Base-by-base conservation (phyloP, 2,797 vertebrate species). In the Rachycentron canadum region DNA sequence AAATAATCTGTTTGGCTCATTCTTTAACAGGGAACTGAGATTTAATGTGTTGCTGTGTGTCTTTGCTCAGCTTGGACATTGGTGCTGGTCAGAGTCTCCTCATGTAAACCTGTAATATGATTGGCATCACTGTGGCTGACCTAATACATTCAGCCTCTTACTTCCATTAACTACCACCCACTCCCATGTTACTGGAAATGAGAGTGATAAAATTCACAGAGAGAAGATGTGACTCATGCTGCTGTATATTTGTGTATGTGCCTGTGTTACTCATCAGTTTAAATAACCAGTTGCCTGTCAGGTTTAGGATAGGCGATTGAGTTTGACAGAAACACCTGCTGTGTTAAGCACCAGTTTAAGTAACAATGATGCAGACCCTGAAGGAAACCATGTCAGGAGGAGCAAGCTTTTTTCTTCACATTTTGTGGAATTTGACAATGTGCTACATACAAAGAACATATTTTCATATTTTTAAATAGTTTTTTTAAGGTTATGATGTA, bases 1-100 rank as follows among this genome's bases (percentile, higher is more conserved):
- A 79, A 78, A 78, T 70, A 79, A 86, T 81, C 26, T 28, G n/a
- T 75, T 79, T 77, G 74, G 45, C 67, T 81, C 63, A 36, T 25
- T 66, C 65, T 65, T 26, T 72, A 36, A 56, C 5, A 5, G 23
- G 43, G 32, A 59, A 59, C 52, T 38, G 28, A 66, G 59, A 75
- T 69, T 43, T 60, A 26, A 75, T 58, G 45, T 36, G 45, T 28
- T 52, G 25, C 17, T 47, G 36, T 30, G 5, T 55, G 60, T 63
- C 52, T 41, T 63, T 62, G 40, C 41, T 49, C 14, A 49, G 28
- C 7, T 21, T 59, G 67, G 57, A 6, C 70, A 59, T n/a, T 11
- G 21, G 2, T n/a, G 30, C 19, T 41, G 23, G 38, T 62, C 28
- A 58, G 52, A 62, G 67, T 74, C 43, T 1, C 28, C 12, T n/a